Conservation (phyloP, 2,113 vertebrate species). For the Axis porcinus region DNA sequence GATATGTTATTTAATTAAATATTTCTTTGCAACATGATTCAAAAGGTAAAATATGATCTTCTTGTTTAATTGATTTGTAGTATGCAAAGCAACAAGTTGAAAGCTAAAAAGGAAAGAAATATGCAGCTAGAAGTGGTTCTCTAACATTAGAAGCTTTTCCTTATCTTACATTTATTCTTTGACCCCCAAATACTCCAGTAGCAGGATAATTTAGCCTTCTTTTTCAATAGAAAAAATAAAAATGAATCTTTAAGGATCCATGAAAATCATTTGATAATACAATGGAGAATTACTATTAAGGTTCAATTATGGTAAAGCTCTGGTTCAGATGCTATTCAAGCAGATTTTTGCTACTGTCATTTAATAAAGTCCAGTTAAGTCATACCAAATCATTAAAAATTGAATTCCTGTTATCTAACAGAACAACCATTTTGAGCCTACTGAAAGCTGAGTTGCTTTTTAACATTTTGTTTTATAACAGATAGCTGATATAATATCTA, state of each 20-base stretch:
- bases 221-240: constrained; percentile 2
- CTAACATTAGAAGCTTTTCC: background rate
- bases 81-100: background rate
- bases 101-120: background rate
- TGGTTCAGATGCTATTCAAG: background rate
- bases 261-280: background rate
- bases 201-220: background rate
- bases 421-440: background rate
- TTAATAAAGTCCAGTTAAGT: constrained; percentile 4
- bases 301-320: background rate
- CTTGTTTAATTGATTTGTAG: background rate
- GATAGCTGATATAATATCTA: background rate
- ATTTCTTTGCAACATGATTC: background rate
- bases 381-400: background rate
- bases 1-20: background rate
- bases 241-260: background rate
- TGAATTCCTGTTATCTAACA: background rate
- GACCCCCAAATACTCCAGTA: background rate
- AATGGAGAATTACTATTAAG: background rate
- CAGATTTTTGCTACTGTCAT: background rate
- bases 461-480: background rate
- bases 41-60: background rate
- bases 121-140: background rate
- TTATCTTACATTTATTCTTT: background rate
- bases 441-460: background rate